Base-by-base conservation (phyloP, 2,888 invertebrate species). In the Isoperla grammatica region DNA sequence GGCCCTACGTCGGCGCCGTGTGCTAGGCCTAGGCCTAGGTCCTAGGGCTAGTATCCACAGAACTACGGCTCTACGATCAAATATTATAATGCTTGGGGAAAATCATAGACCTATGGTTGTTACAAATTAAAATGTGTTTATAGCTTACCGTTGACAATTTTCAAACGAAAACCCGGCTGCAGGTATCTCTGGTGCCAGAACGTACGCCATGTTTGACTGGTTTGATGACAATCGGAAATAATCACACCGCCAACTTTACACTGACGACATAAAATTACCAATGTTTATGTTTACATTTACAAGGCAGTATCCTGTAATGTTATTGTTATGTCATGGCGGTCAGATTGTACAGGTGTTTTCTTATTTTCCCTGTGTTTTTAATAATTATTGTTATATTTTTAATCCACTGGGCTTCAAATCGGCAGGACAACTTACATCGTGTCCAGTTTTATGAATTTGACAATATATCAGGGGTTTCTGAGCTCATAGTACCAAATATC, bases 151-250 rank as follows among this genome's bases (percentile, higher is more conserved):
- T 70, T 82, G 81, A 73, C 87, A 90, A 71, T 92, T 89, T 68
- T 89, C 90, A 69, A 93, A 93, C 56, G 87, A 88, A 75, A 93
- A 93, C 60, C 93, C 93, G 23, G 88, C 76, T 29, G 78, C 73
- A 22, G 85, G 83, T 69, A 85, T 76, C 74, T 88, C 86, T 49
- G 87, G 86, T 63, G 82, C 81, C 61, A 87, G 75, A 67, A 86
- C 80, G 57, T 85, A 81, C 68, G 85, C 79, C 88, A 88, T 89
- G 39, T 65, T 65, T 42, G 23, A 42, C 2, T 53, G 46, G 17
- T 65, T 66, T 50, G 59, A 67, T 56, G 71, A 71, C 62, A 55
- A 29, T 29, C 29, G 8, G 29, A 29, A 29, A 29, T 29, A 8
- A 29, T 29, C 29, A n/a, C 4, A 29, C 29, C 29, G 5, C 29